These are phyloP conservation scores for Nasua narica DNA, from an alignment of 2,797 vertebrate species.

Conservation along the genomic window DNA sequence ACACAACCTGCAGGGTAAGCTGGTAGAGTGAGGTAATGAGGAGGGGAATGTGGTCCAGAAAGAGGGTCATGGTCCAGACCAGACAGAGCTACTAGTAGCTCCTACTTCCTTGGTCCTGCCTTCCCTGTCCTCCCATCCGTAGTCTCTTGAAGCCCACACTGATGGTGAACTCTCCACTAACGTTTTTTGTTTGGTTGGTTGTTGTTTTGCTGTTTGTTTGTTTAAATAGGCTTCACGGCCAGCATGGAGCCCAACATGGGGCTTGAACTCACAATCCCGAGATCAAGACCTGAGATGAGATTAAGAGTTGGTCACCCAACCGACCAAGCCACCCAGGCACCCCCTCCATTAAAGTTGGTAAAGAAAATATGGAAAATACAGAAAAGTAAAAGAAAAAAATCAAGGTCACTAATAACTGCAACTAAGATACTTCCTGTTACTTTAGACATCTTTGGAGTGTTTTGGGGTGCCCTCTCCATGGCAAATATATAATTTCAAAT, in stretches of 20 bases:
- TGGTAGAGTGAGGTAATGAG: not conserved
- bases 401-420: not conserved
- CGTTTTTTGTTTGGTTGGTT: too few relatives aligned
- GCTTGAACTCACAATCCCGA: too few relatives aligned
- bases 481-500: not conserved
- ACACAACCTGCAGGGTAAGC: not conserved
- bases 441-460: not conserved
- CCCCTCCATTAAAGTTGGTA: not conserved
- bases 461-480: not conserved
- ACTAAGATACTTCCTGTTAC: not conserved
- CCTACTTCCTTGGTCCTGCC: not conserved
- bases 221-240: too few relatives aligned
- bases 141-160: not conserved
- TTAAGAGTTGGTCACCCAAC: too few relatives aligned
- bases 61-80: not conserved
- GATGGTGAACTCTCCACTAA: not conserved
- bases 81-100: not conserved
- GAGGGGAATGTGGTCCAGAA: not conserved
- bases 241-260: too few relatives aligned
- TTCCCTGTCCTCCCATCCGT: not conserved
- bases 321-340: too few relatives aligned
- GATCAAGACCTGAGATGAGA: too few relatives aligned
- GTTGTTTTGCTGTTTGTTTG: too few relatives aligned
- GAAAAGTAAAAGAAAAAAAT: not conserved
- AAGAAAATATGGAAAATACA: not conserved